These are phyloP conservation scores for Pseudorasbora parva DNA, from an alignment of 2,113 vertebrate genomes.

Conservation along the genomic window DNA sequence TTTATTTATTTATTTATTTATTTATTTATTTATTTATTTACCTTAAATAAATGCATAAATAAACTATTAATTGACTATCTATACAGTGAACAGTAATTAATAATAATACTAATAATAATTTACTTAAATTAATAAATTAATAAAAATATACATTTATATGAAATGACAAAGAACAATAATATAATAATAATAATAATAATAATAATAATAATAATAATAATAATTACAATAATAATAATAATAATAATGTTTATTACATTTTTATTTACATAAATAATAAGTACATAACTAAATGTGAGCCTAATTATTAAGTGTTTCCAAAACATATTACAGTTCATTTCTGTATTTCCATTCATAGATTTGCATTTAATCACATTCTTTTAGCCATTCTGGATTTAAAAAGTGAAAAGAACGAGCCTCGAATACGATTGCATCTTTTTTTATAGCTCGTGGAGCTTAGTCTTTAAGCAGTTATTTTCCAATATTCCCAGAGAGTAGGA, in stretches of 20 bases:
- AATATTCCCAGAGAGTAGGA: conserved; percentile 37
- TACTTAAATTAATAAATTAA: not conserved
- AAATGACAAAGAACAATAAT: not conserved
- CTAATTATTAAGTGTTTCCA: not conserved
- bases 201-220: no score
- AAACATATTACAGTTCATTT: not conserved
- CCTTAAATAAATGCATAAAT: not conserved
- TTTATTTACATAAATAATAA: not conserved
- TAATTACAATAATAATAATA: no score
- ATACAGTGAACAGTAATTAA: not conserved
- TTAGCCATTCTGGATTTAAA: not conserved
- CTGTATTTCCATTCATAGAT: not conserved
- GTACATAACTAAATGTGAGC: not conserved
- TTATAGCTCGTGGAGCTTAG: not conserved
- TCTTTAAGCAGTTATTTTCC: conserved; percentile 34
- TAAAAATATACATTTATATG: not conserved
- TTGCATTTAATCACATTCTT: not conserved
- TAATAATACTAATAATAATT: not conserved
- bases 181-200: not conserved
- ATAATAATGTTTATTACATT: not conserved
- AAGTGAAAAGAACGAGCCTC: not conserved
- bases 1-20: not conserved
- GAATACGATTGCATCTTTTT: not conserved
- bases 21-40: not conserved
- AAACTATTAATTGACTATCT: not conserved